These are phyloP conservation scores for Myopa tessellatipennis DNA, from an alignment of 2,888 invertebrate species.

Conservation along the genomic window DNA sequence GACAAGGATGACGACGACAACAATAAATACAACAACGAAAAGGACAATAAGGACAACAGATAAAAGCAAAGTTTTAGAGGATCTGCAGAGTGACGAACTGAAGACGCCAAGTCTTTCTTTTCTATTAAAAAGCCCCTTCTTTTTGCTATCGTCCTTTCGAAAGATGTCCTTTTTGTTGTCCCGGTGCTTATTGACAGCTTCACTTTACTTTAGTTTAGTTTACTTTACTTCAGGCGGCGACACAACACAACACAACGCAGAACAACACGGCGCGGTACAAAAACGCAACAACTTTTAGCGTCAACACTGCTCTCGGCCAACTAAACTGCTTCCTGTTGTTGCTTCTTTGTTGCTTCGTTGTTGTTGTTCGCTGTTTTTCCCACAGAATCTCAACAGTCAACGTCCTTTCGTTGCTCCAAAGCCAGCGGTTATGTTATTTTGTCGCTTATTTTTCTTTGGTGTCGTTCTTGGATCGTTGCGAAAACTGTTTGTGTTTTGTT, in stretches of 20 bases:
- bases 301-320: neutral
- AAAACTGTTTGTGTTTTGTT: neutral
- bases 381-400: neutral
- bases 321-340: neutral
- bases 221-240: neutral
- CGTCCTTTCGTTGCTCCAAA: neutral
- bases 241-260: no score
- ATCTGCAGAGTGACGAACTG: no score
- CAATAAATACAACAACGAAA: neutral
- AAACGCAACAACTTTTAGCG: neutral
- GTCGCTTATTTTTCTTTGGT: neutral
- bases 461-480: neutral
- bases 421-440: neutral
- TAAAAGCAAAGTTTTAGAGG: no score
- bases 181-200: neutral
- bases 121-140: neutral
- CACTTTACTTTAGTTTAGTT: neutral
- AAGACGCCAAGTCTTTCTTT: no score
- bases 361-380: neutral
- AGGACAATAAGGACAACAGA: no score
- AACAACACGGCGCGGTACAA: no score
- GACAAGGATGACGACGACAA: neutral
- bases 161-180: neutral
- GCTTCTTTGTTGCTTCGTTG: neutral
- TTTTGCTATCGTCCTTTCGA: neutral